phyloP scores from a whole-genome alignment of 2,797 vertebrate genomes.

The Cynopterus sphinx region DNA sequence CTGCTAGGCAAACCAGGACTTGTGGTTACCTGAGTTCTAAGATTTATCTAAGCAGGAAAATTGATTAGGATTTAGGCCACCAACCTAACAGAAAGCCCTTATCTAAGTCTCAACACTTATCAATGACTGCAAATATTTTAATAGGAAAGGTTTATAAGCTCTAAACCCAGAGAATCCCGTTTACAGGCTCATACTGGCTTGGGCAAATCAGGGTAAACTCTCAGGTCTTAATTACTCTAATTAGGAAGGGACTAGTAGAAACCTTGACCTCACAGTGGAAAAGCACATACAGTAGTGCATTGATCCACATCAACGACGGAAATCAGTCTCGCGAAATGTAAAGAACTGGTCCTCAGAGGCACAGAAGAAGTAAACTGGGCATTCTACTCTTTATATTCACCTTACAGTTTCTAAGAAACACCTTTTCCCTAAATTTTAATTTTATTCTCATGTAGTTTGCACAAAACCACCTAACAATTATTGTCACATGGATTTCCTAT shows the following conservation, averaged over 20 bases:
- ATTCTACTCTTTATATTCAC: background rate
- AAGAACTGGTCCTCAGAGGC: background rate
- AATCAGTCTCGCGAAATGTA: background rate
- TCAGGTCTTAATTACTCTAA: background rate
- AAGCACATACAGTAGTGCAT: background rate
- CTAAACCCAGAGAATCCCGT: background rate
- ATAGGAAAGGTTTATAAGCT: background rate
- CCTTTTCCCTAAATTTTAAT: background rate
- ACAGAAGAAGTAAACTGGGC: background rate
- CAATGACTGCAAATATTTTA: background rate
- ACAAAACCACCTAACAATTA: slow-evolving; percentile 23
- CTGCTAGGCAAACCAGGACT: background rate
- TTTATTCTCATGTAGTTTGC: background rate
- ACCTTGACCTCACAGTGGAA: background rate
- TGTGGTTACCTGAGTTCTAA: background rate
- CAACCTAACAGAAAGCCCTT: background rate
- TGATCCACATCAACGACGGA: background rate
- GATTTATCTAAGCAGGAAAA: background rate
- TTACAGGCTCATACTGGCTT: background rate
- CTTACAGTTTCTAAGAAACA: background rate
- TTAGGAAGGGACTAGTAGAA: background rate
- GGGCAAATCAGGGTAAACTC: background rate
- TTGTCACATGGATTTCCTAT: background rate
- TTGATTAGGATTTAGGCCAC: background rate
- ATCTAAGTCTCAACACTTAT: background rate